Evolutionary conservation across 2,888 invertebrate species (phyloP).

Genomic region (Caenorhabditis wallacei): DNA sequence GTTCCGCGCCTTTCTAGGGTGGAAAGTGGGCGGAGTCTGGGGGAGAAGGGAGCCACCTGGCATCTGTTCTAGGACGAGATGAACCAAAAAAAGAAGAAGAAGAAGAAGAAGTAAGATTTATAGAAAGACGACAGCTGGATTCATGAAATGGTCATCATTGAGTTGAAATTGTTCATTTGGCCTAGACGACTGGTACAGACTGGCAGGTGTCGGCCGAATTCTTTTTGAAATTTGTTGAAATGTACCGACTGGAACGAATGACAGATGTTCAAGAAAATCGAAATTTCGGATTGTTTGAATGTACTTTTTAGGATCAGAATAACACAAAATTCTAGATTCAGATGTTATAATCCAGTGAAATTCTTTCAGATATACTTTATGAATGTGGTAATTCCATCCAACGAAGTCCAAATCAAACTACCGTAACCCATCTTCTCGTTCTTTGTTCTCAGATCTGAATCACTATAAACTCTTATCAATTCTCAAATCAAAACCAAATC

Average conservation of each 20-base stretch:
- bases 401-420: not conserved
- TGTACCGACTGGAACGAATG: conserved; percentile 19
- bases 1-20: not conserved
- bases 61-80: conserved; percentile 5
- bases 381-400: no score
- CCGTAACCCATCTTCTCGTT: conserved; percentile 3
- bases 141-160: conserved; percentile 37
- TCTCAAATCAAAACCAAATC: not conserved
- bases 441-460: no score
- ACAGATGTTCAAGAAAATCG: conserved; percentile 26
- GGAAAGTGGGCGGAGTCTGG: conserved; percentile 29
- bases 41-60: conserved; percentile 46
- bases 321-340: not conserved
- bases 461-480: conserved; percentile 4
- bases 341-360: no score
- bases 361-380: no score
- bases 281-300: not conserved
- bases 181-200: conserved; percentile 58
- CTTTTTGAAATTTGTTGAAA: not conserved
- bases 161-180: conserved; percentile 37
- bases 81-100: not conserved
- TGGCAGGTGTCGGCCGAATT: conserved; percentile 46
- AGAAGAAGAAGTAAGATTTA: not conserved
- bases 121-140: conserved; percentile 34
- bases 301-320: conserved; percentile 4